Evolutionary conservation across 30 jellyfish, hydroid and myxozoan genomes (phyloP), one percentile per base, ranked within the genome.

Genomic region (Aurelia coerulea): DNA sequence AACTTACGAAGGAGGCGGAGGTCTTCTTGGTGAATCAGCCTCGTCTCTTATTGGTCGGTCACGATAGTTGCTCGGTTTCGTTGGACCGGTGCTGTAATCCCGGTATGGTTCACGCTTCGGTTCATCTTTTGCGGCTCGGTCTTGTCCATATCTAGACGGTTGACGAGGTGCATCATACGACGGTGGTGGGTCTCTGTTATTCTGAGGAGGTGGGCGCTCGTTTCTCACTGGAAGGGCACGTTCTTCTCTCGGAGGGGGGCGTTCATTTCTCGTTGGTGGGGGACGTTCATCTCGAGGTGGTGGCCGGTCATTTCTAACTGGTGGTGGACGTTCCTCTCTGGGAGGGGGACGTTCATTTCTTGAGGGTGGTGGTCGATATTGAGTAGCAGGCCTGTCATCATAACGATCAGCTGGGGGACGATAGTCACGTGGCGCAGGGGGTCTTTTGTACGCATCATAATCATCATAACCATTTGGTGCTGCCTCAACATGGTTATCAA

Each of bases 271-370:
- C 53, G 78, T 35, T 18, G 65, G 76, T 16, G 90, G 70, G 23
- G 41, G 49, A n/a, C 58, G 59, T n/a, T 67, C 41, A 54, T 49
- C 80, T 19, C 66, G 42, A 39, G 72, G 89, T 16, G 88, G 78
- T 33, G 87, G 83, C 37, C 83, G 83, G 37, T 73, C 83, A 37
- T 85, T 65, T 70, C 96, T 79, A 16, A 76, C 79, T 0, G 91
- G 87, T 18, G 97, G 97, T 10, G 95, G 97, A 76, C 85, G 84
- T 67, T 85, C 64, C 67, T 90, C 80, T 42, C 51, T 64, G 34
- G 89, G 81, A 10, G 89, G 89, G 12, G 79, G 80, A 7, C 89
- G 96, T 10, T 94, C 68, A 29, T 90, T 81, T 16, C 79, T 75
- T 34, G 78, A 68, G 63, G 90, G 82, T 49, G 89, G 67, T 5